These are phyloP conservation scores for Drosophila yooni DNA, from an alignment of 2,888 invertebrate genomes.

Conservation along the genomic window DNA sequence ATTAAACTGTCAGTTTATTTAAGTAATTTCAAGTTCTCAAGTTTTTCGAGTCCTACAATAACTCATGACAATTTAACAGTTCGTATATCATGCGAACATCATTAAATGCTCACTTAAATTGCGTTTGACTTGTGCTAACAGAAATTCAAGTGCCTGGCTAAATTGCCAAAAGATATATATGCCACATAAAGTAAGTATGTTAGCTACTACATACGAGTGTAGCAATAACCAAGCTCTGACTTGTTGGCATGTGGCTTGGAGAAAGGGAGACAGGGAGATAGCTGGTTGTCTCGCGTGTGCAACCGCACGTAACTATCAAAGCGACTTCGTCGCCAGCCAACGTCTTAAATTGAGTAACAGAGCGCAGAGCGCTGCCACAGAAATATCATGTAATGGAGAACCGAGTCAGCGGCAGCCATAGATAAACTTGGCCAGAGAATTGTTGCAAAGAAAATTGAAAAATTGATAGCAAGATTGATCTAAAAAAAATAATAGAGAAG, in stretches of 20 bases:
- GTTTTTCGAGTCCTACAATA: constrained; percentile 3
- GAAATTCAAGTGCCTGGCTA: constrained; percentile 54
- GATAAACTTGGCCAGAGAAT: constrained; percentile 60
- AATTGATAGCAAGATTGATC: constrained; percentile 39
- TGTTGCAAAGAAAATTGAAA: constrained; percentile 59
- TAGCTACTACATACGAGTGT: constrained; percentile 37
- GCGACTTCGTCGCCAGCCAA: constrained; percentile 52
- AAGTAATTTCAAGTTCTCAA: constrained; percentile 4
- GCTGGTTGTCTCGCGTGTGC: constrained; percentile 55
- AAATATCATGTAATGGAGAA: constrained; percentile 51
- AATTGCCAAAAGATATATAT: constrained; percentile 52
- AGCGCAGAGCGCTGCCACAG: constrained; percentile 42
- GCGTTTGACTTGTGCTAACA: constrained; percentile 46
- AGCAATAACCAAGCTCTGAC: constrained; percentile 62
- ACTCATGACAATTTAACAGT: constrained; percentile 7
- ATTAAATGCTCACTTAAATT: constrained; percentile 58
- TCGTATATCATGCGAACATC: constrained; percentile 29
- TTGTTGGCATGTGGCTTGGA: constrained; percentile 34
- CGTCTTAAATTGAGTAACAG: constrained; percentile 70
- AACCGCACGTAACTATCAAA: constrained; percentile 70
- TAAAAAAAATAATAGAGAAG: constrained; percentile 1
- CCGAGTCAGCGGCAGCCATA: constrained; percentile 1
- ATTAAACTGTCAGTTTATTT: constrained; percentile 1
- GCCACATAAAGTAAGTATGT: constrained; percentile 20
- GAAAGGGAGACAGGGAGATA: neutral